Percentiles rank a stretch among this genome's conserved stretches.
Evolutionary conservation across 1,140 invertebrate species (phyloP).

Genomic region (Drosophila ohnishii): DNA sequence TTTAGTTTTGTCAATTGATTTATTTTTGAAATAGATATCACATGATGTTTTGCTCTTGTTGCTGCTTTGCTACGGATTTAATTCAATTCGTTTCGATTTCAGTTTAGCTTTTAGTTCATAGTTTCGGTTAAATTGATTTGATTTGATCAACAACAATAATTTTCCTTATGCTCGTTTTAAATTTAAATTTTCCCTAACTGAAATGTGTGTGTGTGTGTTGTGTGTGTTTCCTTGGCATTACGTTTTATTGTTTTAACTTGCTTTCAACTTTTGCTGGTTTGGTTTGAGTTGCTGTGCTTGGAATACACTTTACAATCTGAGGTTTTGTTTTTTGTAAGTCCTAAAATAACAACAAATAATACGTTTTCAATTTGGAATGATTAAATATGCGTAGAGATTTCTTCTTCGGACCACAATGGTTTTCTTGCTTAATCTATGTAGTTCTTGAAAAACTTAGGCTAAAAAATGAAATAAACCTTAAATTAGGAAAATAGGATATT

Average conservation of each 20-base stretch:
- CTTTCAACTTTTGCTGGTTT: slow-evolving; percentile 35
- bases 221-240: slow-evolving; percentile 30
- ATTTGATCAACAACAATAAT: slow-evolving; percentile 61
- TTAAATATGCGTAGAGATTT: slow-evolving; percentile 9
- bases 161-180: slow-evolving; percentile 40
- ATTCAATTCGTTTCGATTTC: slow-evolving; percentile 40
- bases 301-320: slow-evolving; percentile 27
- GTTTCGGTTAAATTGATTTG: slow-evolving; percentile 49
- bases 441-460: slow-evolving; percentile 3
- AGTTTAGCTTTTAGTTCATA: slow-evolving; percentile 37
- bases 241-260: slow-evolving; percentile 11
- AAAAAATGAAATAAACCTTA: not conserved
- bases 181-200: slow-evolving; percentile 41
- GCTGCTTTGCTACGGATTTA: slow-evolving; percentile 44
- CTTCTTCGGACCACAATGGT: slow-evolving; percentile 16
- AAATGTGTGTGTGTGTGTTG: slow-evolving; percentile 32
- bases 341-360: not conserved
- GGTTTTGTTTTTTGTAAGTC: not conserved
- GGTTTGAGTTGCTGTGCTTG: slow-evolving; percentile 25
- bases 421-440: not conserved
- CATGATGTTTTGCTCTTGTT: slow-evolving; percentile 75
- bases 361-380: slow-evolving; percentile 14
- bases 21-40: slow-evolving; percentile 82
- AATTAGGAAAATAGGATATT: not conserved
- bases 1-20: slow-evolving; percentile 65